Percentiles rank a stretch among this genome's conserved stretches.
These are phyloP conservation scores for Bugula neritina DNA, from an alignment of 2,888 invertebrate species.

Conservation along the genomic window DNA sequence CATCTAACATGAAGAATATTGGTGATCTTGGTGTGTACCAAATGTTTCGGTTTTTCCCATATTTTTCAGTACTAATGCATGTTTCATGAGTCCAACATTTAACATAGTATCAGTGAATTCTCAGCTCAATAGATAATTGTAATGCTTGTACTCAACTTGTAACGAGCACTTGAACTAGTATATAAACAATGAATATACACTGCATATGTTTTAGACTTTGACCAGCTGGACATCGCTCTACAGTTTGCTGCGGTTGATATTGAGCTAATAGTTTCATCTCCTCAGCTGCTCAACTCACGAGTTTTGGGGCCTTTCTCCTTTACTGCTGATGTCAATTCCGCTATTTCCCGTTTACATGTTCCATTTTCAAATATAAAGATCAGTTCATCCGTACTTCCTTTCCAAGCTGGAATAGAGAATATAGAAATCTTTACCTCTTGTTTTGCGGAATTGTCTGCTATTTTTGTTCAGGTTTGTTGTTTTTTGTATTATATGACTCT, in stretches of 20 bases:
- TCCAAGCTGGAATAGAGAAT: not conserved
- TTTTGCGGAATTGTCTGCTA: not conserved
- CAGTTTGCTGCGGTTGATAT: not conserved
- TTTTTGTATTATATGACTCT: too few relatives aligned
- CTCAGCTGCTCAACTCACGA: not conserved
- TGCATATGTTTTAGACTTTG: conserved; percentile 5
- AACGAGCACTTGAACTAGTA: too few relatives aligned
- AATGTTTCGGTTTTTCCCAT: too few relatives aligned
- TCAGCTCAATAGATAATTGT: too few relatives aligned
- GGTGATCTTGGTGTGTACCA: too few relatives aligned
- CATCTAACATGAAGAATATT: too few relatives aligned
- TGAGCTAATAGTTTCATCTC: not conserved
- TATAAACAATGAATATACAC: too few relatives aligned
- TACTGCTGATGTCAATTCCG: not conserved
- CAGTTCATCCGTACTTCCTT: not conserved
- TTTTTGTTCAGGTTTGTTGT: not conserved
- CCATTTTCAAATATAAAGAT: not conserved
- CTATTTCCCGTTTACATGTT: not conserved
- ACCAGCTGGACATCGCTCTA: not conserved
- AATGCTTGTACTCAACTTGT: too few relatives aligned
- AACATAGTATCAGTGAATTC: too few relatives aligned
- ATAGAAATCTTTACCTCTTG: not conserved
- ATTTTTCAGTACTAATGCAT: too few relatives aligned
- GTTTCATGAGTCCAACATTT: too few relatives aligned
- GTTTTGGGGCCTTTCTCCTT: conserved; percentile 1